Evolutionary conservation across 2,113 vertebrate genomes (phyloP).

Genomic region (Muntiacus reevesi): DNA sequence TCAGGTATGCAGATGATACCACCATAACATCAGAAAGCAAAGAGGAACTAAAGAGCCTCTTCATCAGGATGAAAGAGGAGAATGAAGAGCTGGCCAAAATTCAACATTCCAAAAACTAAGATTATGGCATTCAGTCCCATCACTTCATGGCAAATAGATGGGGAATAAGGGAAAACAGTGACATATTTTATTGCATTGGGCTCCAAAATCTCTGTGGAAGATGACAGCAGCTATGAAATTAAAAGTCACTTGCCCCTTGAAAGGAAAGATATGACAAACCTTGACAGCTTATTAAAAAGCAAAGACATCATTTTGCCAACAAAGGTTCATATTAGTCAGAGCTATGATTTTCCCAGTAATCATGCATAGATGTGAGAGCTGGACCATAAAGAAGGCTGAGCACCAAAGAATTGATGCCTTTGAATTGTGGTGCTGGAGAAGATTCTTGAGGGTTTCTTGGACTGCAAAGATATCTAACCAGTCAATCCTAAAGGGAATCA

Average conservation of each 20-base stretch:
- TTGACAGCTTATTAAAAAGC: background rate
- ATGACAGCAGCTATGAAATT: background rate
- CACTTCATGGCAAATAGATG: background rate
- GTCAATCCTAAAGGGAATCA: background rate
- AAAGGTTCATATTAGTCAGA: background rate
- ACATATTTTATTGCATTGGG: background rate
- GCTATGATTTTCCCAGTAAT: background rate
- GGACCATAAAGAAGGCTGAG: background rate
- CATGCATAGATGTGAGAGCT: background rate
- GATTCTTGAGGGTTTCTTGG: background rate
- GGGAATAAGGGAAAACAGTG: background rate
- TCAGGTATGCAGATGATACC: background rate
- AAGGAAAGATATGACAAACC: background rate
- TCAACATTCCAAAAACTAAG: background rate
- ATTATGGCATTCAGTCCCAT: background rate
- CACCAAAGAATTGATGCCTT: background rate
- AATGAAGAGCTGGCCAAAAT: background rate
- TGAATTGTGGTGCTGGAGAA: background rate
- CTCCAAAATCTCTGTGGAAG: background rate
- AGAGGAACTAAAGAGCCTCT: background rate
- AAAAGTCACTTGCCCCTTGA: background rate
- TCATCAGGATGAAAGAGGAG: background rate
- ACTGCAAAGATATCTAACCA: background rate
- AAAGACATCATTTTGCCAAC: background rate
- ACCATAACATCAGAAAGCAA: background rate